phyloP scores from a whole-genome alignment of 2,888 invertebrate species.

The Drosophila koepferae region DNA sequence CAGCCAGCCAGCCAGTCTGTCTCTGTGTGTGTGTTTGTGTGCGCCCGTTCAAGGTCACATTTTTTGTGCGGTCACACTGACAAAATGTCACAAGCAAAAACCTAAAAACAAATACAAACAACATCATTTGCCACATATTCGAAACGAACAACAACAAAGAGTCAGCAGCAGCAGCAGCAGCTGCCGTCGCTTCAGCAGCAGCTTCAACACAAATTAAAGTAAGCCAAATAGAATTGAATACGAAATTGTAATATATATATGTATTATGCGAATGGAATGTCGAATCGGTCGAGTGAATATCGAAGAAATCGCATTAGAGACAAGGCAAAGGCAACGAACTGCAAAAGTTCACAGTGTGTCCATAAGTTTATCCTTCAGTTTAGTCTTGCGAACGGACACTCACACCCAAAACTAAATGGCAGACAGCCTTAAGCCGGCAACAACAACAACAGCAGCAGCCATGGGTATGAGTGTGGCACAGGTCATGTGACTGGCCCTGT shows the following conservation, averaged over 20 bases:
- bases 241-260: background rate
- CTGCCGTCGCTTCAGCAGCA: constrained; percentile 4
- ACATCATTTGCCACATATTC: constrained; percentile 21
- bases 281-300: constrained; percentile 18
- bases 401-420: constrained; percentile 21
- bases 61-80: constrained; percentile 39
- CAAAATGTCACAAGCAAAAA: constrained; percentile 67
- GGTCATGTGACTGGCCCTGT: constrained; percentile 38
- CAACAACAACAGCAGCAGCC: constrained; percentile 18
- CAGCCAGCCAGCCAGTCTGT: constrained; percentile 6
- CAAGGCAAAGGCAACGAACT: constrained; percentile 11
- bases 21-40: constrained; percentile 21
- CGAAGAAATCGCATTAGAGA: constrained; percentile 25
- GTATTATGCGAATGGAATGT: constrained; percentile 14
- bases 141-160: constrained; percentile 13
- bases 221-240: constrained; percentile 45
- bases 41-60: constrained; percentile 66
- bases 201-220: constrained; percentile 61
- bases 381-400: constrained; percentile 26
- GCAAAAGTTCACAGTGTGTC: constrained; percentile 15
- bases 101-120: constrained; percentile 41
- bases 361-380: constrained; percentile 46
- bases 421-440: constrained; percentile 50
- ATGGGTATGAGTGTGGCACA: constrained; percentile 24
- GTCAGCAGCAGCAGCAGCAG: constrained; percentile 23